Evolutionary conservation across 2,888 invertebrate genomes (phyloP).

Genomic region (Bugulina stolonifera): DNA sequence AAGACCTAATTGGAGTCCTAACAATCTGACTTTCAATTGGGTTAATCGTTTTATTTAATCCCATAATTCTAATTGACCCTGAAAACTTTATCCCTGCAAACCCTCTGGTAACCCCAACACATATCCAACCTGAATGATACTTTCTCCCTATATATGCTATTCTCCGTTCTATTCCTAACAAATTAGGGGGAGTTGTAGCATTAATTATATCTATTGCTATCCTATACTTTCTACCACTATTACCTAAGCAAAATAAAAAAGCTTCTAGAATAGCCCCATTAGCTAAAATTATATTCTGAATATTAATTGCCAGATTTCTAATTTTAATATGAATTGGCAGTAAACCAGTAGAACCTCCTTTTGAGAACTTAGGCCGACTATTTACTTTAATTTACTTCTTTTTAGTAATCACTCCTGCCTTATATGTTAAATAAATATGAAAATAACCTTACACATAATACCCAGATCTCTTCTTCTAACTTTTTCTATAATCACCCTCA

Average conservation of each 20-base stretch:
- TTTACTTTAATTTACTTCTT: slow-evolving; percentile 32
- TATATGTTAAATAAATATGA: no score
- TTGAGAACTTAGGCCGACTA: slow-evolving; percentile 37
- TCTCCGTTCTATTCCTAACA: slow-evolving; percentile 72
- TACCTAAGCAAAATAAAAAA: slow-evolving; percentile 58
- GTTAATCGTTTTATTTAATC: slow-evolving; percentile 58
- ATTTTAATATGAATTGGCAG: slow-evolving; percentile 69
- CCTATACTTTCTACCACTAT: slow-evolving; percentile 60
- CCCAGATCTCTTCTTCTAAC: no score
- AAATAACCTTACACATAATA: no score
- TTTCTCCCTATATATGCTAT: slow-evolving; percentile 77
- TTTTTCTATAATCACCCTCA: background rate
- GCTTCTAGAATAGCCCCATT: slow-evolving; percentile 56
- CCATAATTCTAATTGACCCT: slow-evolving; percentile 63
- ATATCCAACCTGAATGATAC: slow-evolving; percentile 80
- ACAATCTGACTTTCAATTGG: slow-evolving; percentile 44
- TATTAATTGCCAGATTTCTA: slow-evolving; percentile 58
- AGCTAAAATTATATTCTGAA: slow-evolving; percentile 56
- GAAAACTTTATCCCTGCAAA: slow-evolving; percentile 71
- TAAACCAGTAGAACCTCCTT: slow-evolving; percentile 65
- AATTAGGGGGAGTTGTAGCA: slow-evolving; percentile 69
- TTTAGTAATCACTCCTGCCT: no score
- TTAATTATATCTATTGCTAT: slow-evolving; percentile 64
- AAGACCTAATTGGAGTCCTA: slow-evolving; percentile 57
- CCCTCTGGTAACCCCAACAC: slow-evolving; percentile 64